A percentile compares a stretch with the other conserved stretches of the same genome.
Evolutionary conservation across 2,113 vertebrate genomes (phyloP).

Genomic region (Pithys albifrons): DNA sequence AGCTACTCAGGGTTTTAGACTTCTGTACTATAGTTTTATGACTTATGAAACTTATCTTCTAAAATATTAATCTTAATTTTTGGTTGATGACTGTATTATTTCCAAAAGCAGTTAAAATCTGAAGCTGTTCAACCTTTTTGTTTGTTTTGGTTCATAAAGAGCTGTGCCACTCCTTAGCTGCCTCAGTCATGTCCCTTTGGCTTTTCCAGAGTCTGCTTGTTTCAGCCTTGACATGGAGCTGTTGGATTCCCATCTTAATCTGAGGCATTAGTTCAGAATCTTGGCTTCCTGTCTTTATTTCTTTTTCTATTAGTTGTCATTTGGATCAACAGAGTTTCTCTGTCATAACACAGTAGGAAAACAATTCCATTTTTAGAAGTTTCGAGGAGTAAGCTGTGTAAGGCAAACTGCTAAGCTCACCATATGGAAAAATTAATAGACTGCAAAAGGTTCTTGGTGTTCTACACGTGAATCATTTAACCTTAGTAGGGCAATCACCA

Average conservation of each 20-base stretch:
- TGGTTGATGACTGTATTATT: not conserved
- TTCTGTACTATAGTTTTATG: not conserved
- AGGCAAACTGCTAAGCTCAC: conserved; percentile 30
- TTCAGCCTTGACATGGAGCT: not conserved
- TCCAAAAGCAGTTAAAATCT: not conserved
- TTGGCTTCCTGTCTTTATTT: not conserved
- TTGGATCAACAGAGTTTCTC: not conserved
- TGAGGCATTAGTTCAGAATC: not conserved
- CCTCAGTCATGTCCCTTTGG: not conserved
- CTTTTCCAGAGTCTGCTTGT: not conserved
- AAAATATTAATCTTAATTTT: not conserved
- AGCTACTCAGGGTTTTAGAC: not conserved
- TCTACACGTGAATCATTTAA: not conserved
- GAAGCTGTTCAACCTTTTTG: not conserved
- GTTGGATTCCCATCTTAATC: not conserved
- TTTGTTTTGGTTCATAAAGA: not conserved
- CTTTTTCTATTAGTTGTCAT: not conserved
- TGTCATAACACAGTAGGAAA: not conserved
- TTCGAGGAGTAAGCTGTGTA: conserved; percentile 3
- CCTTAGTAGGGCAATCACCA: not conserved
- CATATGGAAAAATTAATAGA: conserved; percentile 35
- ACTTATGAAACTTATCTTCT: not conserved
- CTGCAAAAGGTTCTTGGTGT: conserved; percentile 12
- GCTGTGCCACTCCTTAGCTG: not conserved
- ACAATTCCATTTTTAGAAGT: not conserved